A percentile compares a stretch with the other conserved stretches of the same genome.
These are phyloP conservation scores for Polydrusus tereticollis DNA, from an alignment of 2,888 invertebrate species.

Conservation along the genomic window DNA sequence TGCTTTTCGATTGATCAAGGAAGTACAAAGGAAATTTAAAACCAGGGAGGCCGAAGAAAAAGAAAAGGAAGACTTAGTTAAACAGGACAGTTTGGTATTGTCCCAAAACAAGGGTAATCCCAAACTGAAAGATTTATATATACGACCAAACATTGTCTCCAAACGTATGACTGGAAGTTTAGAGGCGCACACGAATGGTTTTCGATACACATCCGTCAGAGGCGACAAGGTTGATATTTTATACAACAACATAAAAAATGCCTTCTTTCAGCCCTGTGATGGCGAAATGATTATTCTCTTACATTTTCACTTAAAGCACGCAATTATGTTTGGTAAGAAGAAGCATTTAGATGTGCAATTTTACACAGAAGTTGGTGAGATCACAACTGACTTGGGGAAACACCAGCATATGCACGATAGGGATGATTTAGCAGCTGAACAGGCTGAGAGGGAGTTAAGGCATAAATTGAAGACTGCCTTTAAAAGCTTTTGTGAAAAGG, in stretches of 20 bases:
- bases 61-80: conserved; percentile 98
- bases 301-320: conserved; percentile 99
- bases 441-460: conserved; percentile 95
- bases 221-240: conserved; percentile 99
- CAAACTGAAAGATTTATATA: conserved; percentile 96
- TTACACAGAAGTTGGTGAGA: conserved; percentile 99
- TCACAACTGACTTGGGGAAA: conserved; percentile 98
- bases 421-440: conserved; percentile 98
- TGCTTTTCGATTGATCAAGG: conserved; percentile 97
- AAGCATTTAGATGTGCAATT: conserved; percentile 99
- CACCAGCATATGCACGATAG: conserved; percentile 99
- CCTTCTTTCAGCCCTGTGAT: conserved; percentile 99
- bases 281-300: conserved; percentile 98
- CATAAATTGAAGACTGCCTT: conserved; percentile 98
- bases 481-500: conserved; percentile 98
- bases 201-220: conserved; percentile 95
- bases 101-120: conserved; percentile 98
- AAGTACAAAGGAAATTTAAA: conserved; percentile 96
- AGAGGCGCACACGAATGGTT: conserved; percentile 97
- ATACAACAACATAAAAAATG: conserved; percentile 99
- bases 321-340: conserved; percentile 98
- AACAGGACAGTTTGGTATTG: conserved; percentile 95
- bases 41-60: conserved; percentile 98
- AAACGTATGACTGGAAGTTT: conserved; percentile 94
- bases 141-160: conserved; percentile 98